phyloP scores from a whole-genome alignment of 2,113 vertebrate genomes.

The Solea solea region DNA sequence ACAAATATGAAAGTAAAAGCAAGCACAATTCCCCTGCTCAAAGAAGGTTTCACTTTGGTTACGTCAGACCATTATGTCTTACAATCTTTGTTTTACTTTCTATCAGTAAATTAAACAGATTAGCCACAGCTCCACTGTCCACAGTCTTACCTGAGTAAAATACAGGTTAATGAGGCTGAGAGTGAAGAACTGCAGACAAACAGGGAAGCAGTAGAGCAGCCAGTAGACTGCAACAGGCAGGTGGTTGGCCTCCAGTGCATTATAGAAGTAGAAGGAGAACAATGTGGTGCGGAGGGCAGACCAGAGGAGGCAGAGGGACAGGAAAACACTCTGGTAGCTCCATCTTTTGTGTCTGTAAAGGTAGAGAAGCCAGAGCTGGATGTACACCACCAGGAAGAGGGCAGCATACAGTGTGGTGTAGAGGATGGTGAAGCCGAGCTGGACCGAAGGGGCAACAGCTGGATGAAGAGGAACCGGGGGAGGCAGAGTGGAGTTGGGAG shows the following conservation, averaged over 20 bases:
- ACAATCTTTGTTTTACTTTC: not conserved
- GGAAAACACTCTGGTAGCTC: conserved; percentile 89
- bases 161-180: conserved; percentile 89
- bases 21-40: not conserved
- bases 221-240: conserved; percentile 83
- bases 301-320: conserved; percentile 89
- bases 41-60: not conserved
- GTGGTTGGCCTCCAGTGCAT: conserved; percentile 85
- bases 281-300: conserved; percentile 86
- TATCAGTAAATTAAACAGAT: too few species aligned
- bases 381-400: conserved; percentile 86
- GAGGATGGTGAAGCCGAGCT: conserved; percentile 86
- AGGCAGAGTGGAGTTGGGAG: conserved; percentile 50
- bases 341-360: conserved; percentile 86
- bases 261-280: conserved; percentile 89
- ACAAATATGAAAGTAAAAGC: conserved; percentile 4
- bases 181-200: conserved; percentile 91
- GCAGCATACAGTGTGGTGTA: conserved; percentile 84
- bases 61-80: not conserved
- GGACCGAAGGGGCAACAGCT: conserved; percentile 85
- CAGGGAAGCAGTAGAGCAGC: conserved; percentile 90
- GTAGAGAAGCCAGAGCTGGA: conserved; percentile 88
- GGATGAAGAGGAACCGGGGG: conserved; percentile 80
- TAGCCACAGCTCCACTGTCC: not conserved
- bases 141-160: conserved; percentile 86